phyloP scores from a whole-genome alignment of 2,113 vertebrate genomes.

The Panthera tigris region DNA sequence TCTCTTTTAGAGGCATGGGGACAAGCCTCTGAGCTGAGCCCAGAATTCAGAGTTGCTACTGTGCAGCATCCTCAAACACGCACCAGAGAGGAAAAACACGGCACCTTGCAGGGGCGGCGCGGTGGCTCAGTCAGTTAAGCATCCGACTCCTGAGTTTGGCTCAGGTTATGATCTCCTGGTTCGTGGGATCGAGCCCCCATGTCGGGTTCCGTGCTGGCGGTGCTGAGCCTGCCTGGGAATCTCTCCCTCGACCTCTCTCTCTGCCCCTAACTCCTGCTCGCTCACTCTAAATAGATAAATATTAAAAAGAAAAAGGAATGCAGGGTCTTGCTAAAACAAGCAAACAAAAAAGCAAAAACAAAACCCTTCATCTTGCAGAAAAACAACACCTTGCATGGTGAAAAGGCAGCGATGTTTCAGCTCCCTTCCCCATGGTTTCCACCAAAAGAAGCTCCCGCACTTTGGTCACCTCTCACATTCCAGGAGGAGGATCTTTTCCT shows the following conservation, averaged over 20 bases:
- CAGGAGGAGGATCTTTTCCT: background rate
- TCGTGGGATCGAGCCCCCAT: no score
- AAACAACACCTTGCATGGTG: conserved; percentile 11
- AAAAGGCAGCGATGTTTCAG: background rate
- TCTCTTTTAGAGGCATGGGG: conserved; percentile 67
- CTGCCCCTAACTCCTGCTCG: no score
- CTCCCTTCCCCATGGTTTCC: conserved; percentile 25
- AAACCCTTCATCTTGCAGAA: conserved; percentile 39
- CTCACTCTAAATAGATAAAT: no score
- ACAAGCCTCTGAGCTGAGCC: conserved; percentile 51
- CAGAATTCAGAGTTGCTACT: background rate
- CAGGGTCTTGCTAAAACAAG: no score
- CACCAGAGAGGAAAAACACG: conserved; percentile 66
- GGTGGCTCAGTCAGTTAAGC: no score
- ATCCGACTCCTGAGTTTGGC: no score
- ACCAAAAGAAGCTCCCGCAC: background rate
- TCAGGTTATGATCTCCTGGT: no score
- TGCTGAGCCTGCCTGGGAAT: no score
- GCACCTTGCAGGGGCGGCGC: conserved; percentile 2
- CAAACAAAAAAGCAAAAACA: background rate
- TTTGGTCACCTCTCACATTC: background rate
- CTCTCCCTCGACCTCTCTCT: no score
- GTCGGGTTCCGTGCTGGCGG: no score
- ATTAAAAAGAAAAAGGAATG: no score
- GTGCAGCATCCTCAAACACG: conserved; percentile 5